Evolutionary conservation across 2,797 vertebrate genomes (phyloP), one percentile per base, ranked within the genome.

Genomic region (Ptychobarbus kaznakovi): DNA sequence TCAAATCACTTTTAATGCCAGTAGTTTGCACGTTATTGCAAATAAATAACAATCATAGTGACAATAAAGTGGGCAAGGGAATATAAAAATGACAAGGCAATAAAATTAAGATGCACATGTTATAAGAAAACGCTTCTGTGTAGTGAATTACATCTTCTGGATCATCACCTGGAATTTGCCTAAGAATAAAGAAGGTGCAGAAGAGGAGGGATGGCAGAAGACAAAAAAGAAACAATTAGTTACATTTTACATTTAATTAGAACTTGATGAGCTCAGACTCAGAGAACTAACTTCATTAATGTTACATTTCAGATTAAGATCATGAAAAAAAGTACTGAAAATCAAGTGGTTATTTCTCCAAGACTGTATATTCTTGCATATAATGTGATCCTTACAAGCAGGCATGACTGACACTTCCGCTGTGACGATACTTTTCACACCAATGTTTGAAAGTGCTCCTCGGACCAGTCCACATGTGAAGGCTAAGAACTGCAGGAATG

Each of bases 391-490:
- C 97, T 96, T 96, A 99, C 97, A 98, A 32, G 97, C 97, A 91
- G 97, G 97, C 97, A 99, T 98, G 91, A 96, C 90, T 76, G 97
- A 97, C 89, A 98, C 97, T 93, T 98, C 97, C 15, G 97, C 97
- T 2, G 97, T 99, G 89, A 99, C 97, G 78, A 98, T 97, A 90
- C 97, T 99, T 93, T 96, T 98, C 92, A 99, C 97, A 86, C 97
- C 97, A 88, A 99, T 92, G 88, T 96, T 97, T 25, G 95, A 96
- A 75, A 99, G 94, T 58, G 95, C 97, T 53, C 97, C 97, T 96
- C 97, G 95, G 92, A 98, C 97, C 91, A 98, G 93, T 87, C 97
- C 97, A 91, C 97, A 99, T 46, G 96, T 96, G 92, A 98, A 98
- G 77, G 97, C 96, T 94, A 99, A 94, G 93, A 97, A 99, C 97